phyloP scores from a whole-genome alignment of 2,888 invertebrate species.

The Microctonus aethiopoides region DNA sequence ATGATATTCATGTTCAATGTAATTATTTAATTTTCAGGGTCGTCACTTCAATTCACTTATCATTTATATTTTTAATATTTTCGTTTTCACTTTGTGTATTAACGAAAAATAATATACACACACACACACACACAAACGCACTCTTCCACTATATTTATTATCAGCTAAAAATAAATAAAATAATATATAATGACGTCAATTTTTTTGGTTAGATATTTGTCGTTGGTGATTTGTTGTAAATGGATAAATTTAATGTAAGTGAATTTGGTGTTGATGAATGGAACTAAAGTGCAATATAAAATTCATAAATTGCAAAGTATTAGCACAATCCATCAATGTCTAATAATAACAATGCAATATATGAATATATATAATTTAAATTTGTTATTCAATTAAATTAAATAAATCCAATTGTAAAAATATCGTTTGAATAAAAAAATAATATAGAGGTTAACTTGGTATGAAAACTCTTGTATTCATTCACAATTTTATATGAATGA shows the following conservation, averaged over 20 bases:
- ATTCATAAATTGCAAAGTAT: neutral
- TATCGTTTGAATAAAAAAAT: neutral
- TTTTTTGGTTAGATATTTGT: neutral
- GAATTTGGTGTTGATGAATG: neutral
- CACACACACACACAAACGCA: neutral
- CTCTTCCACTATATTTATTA: neutral
- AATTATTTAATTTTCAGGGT: constrained; percentile 28
- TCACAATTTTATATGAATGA: too few species aligned
- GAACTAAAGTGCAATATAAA: neutral
- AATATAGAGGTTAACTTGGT: constrained; percentile 7
- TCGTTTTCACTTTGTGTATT: neutral
- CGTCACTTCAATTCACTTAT: neutral
- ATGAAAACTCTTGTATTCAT: too few species aligned
- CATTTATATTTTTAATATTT: too few species aligned
- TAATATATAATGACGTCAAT: neutral
- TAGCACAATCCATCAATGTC: neutral
- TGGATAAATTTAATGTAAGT: too few species aligned
- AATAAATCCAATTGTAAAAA: constrained; percentile 14
- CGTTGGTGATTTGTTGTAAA: neutral
- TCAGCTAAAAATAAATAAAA: neutral
- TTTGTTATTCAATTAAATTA: constrained; percentile 13
- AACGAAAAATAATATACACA: neutral
- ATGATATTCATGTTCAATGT: constrained; percentile 38
- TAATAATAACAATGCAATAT: neutral
- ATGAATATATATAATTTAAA: neutral